Percentiles rank a stretch among this genome's conserved stretches.
Conservation (phyloP, 2,888 invertebrate genomes). For the Eurois occulta region DNA sequence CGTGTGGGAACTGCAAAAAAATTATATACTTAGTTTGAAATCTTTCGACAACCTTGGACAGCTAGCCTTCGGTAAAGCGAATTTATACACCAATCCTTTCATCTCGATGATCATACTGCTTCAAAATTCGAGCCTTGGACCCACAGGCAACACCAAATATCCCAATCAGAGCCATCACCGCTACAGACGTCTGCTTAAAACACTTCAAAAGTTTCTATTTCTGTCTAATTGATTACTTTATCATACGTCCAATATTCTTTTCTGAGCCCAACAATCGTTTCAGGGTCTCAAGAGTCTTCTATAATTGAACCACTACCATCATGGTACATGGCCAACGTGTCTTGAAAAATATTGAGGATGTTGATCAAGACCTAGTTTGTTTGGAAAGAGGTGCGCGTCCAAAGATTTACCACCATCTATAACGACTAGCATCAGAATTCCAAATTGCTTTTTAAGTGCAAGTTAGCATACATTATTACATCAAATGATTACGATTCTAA, state of each 20-base stretch:
- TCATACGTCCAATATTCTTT: background rate
- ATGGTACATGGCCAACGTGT: background rate
- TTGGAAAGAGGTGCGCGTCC: conserved; percentile 3
- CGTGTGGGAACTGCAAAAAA: background rate
- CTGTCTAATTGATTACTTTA: background rate
- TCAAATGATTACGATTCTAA: conserved; percentile 19
- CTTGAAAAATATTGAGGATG: background rate
- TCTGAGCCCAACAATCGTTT: background rate
- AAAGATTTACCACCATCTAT: conserved; percentile 15
- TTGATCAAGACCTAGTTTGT: background rate
- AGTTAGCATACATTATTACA: conserved; percentile 24
- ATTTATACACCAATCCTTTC: background rate
- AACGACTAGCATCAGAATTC: conserved; percentile 17
- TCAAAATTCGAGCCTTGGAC: background rate
- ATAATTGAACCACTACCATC: background rate
- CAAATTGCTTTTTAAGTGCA: conserved; percentile 42
- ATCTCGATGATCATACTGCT: background rate
- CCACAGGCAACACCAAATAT: background rate
- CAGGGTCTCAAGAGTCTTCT: background rate
- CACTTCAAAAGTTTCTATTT: background rate
- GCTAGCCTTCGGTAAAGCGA: background rate
- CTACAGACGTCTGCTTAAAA: background rate
- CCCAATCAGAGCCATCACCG: background rate
- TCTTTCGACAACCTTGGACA: background rate
- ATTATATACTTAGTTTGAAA: too few relatives aligned